Evolutionary conservation across 2,888 invertebrate species (phyloP).

Genomic region (Orthosia gothica): DNA sequence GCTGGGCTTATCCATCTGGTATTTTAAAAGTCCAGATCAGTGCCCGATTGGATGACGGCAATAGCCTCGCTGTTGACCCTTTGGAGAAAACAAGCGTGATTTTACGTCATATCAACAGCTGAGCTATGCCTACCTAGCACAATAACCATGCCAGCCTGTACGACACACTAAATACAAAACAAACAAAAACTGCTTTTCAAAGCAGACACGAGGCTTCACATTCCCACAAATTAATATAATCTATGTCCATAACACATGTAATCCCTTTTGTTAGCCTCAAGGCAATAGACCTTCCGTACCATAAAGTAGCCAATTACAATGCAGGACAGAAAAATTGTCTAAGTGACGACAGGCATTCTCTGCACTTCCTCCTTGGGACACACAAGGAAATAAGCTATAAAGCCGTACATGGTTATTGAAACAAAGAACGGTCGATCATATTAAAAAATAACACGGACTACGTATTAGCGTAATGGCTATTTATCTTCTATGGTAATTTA

Average conservation of each 20-base stretch:
- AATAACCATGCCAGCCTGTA: not conserved
- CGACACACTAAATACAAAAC: not conserved
- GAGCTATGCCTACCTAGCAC: not conserved
- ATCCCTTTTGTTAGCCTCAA: constrained; percentile 49
- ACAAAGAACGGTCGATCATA: constrained; percentile 51
- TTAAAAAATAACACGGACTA: constrained; percentile 46
- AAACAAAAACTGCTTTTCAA: not conserved
- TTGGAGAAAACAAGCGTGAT: not conserved
- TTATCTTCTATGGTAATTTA: not conserved
- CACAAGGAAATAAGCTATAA: constrained; percentile 58
- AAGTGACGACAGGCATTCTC: constrained; percentile 52
- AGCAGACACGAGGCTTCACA: constrained; percentile 13
- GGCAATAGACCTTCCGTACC: constrained; percentile 24
- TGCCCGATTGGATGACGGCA: too few relatives aligned
- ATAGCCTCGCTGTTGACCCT: too few relatives aligned
- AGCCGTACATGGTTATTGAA: constrained; percentile 42
- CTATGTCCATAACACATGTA: constrained; percentile 10
- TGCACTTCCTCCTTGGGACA: constrained; percentile 58
- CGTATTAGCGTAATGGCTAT: constrained; percentile 4
- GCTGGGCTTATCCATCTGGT: too few relatives aligned
- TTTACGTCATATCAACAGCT: too few relatives aligned
- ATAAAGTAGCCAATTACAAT: constrained; percentile 65
- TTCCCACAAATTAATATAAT: constrained; percentile 28
- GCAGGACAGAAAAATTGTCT: constrained; percentile 53
- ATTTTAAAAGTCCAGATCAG: too few relatives aligned